Evolutionary conservation across 2,888 invertebrate genomes (phyloP).

Genomic region (Apotomis capreana): DNA sequence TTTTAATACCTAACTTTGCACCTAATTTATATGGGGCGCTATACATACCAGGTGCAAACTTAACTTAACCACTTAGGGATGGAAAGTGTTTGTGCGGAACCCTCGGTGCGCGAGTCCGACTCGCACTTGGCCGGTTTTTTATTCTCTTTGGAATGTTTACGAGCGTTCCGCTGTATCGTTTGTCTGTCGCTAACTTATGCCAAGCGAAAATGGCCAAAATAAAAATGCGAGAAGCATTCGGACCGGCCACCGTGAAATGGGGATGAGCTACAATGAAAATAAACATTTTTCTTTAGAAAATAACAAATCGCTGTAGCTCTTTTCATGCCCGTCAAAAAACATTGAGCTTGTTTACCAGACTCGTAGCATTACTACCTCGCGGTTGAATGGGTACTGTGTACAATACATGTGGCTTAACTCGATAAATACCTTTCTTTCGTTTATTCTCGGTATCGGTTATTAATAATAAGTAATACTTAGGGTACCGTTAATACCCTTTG

Average conservation of each 20-base stretch:
- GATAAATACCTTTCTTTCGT: constrained; percentile 14
- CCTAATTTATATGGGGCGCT: too few relatives aligned
- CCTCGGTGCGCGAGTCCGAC: too few relatives aligned
- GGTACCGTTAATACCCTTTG: too few relatives aligned
- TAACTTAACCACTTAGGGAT: too few relatives aligned
- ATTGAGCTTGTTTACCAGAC: not conserved
- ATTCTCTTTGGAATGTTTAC: constrained; percentile 23
- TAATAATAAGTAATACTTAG: not conserved
- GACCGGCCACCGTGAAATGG: constrained; percentile 36
- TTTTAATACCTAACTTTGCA: too few relatives aligned
- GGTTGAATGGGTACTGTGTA: not conserved
- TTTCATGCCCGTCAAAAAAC: constrained; percentile 1
- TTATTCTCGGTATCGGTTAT: constrained; percentile 15
- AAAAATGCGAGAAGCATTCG: constrained; percentile 27
- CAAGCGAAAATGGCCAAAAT: constrained; percentile 35
- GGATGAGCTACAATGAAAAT: constrained; percentile 33
- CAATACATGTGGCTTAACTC: not conserved
- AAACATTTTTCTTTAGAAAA: constrained; percentile 36
- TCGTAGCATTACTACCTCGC: not conserved
- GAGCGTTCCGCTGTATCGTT: constrained; percentile 6
- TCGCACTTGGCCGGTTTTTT: too few relatives aligned
- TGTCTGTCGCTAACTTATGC: constrained; percentile 26
- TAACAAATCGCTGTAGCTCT: constrained; percentile 4
- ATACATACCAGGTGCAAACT: too few relatives aligned
- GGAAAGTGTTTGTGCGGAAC: too few relatives aligned